Evolutionary conservation across 1,140 invertebrate genomes (phyloP).

Genomic region (Araneus ventricosus): DNA sequence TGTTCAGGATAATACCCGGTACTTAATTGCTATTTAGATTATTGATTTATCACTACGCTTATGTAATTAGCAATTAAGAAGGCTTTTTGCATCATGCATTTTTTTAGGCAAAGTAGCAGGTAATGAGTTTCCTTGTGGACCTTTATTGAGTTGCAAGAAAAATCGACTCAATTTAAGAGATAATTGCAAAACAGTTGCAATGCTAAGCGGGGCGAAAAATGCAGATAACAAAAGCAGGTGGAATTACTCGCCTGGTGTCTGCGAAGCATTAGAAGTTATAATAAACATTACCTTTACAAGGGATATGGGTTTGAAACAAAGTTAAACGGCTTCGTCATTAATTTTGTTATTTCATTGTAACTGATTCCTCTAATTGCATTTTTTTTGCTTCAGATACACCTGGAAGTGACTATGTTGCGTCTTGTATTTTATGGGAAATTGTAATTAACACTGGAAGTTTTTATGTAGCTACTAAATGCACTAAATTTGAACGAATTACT

Average conservation of each 20-base stretch:
- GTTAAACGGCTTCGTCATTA: too few relatives aligned
- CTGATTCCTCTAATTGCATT: too few relatives aligned
- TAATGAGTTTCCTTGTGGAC: slow-evolving; percentile 29
- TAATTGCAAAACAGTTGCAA: slow-evolving; percentile 18
- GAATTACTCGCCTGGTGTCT: not conserved
- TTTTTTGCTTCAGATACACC: too few relatives aligned
- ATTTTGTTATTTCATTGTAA: too few relatives aligned
- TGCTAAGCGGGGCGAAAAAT: not conserved
- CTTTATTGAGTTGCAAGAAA: not conserved
- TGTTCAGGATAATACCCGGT: not conserved
- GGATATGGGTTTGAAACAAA: too few relatives aligned
- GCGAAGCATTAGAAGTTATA: not conserved
- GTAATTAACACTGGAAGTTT: too few relatives aligned
- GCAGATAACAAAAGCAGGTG: too few relatives aligned
- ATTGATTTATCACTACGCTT: slow-evolving; percentile 31
- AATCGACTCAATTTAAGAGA: not conserved
- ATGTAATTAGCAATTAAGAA: slow-evolving; percentile 59
- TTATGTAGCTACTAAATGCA: too few relatives aligned
- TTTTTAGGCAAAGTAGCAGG: not conserved
- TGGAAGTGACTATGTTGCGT: too few relatives aligned
- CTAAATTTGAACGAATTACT: too few relatives aligned
- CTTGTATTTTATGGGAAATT: too few relatives aligned
- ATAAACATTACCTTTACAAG: not conserved
- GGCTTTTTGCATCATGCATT: not conserved
- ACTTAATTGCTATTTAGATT: slow-evolving; percentile 44